Evolutionary conservation across 1,140 invertebrate genomes (phyloP).

Genomic region (Lepidurus packardi): DNA sequence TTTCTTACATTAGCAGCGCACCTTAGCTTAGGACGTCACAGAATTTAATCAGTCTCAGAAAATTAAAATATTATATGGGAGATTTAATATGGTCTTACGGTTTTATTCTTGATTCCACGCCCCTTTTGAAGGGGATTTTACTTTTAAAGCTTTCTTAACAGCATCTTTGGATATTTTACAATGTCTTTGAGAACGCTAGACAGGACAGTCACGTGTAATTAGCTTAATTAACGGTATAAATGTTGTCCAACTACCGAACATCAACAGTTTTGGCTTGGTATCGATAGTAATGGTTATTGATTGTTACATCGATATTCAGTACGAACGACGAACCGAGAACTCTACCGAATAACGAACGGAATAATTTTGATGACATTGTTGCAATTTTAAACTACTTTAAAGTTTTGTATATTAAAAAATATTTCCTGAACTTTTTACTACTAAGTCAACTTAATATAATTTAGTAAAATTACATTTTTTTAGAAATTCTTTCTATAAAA

Average conservation of each 20-base stretch:
- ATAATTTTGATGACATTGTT: not conserved
- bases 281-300: not conserved
- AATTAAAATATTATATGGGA: not conserved
- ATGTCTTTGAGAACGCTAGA: not conserved
- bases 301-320: not conserved
- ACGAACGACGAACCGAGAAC: not conserved
- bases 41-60: not conserved
- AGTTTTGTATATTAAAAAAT: too few relatives aligned
- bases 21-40: not conserved
- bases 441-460: too few relatives aligned
- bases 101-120: not conserved
- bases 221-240: not conserved
- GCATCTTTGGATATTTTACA: not conserved
- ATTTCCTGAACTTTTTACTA: too few relatives aligned
- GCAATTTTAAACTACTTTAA: too few relatives aligned
- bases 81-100: not conserved
- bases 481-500: not conserved
- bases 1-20: not conserved
- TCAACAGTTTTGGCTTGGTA: not conserved
- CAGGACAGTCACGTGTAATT: not conserved
- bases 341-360: too few relatives aligned
- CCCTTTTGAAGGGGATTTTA: not conserved
- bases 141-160: not conserved
- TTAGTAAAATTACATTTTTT: too few relatives aligned
- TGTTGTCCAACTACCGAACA: conserved; percentile 7